These are phyloP conservation scores for Damaliscus lunatus DNA, from an alignment of 2,113 vertebrate species.

Conservation along the genomic window DNA sequence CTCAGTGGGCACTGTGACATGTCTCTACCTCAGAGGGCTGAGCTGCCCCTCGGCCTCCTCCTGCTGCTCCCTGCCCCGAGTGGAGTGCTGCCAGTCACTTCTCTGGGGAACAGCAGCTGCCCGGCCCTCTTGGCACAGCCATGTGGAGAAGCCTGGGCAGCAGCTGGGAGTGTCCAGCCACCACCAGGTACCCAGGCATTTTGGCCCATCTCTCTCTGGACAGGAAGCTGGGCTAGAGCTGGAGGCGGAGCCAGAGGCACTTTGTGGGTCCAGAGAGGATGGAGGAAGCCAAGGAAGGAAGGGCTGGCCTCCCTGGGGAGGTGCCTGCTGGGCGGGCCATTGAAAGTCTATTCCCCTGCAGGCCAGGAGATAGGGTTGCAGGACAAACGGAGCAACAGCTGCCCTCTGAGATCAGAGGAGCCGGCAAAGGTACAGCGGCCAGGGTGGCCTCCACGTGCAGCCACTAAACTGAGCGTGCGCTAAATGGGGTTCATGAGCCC, in stretches of 20 bases:
- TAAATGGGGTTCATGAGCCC: not conserved
- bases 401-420: not conserved
- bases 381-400: not conserved
- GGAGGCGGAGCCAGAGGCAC: not conserved
- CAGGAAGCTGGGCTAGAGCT: not conserved
- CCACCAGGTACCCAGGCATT: not conserved
- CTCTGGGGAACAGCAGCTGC: not conserved
- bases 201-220: not conserved
- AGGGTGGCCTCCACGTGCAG: not conserved
- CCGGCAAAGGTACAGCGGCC: not conserved
- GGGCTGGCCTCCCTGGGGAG: not conserved
- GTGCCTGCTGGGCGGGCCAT: not conserved
- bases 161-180: not conserved
- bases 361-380: not conserved
- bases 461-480: not conserved
- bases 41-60: not conserved
- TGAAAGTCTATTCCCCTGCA: not conserved
- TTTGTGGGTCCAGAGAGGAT: not conserved
- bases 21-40: not conserved
- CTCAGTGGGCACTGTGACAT: not conserved
- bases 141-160: not conserved
- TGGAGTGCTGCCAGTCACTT: not conserved
- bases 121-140: not conserved
- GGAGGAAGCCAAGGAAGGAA: slow-evolving; percentile 48
- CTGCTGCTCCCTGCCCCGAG: not conserved